Conservation (phyloP, 2,113 vertebrate species). For the Scytalopus superciliaris region DNA sequence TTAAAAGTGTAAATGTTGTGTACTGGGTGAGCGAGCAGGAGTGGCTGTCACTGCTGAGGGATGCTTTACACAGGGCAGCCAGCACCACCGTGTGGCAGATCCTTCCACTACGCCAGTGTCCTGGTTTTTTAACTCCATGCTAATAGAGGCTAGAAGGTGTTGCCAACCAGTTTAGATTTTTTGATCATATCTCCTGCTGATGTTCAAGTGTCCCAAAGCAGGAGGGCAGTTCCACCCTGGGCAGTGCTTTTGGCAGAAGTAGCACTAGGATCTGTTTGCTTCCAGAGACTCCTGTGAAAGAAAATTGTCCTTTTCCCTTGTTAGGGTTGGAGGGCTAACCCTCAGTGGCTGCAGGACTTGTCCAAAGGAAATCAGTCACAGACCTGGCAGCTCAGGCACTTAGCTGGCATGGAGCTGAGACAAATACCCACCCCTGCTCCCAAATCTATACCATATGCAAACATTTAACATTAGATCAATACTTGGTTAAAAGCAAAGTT, state of each 20-base stretch:
- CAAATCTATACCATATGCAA: background rate
- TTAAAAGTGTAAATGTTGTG: accelerated
- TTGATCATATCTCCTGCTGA: background rate
- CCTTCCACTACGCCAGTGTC: background rate
- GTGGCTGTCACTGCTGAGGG: accelerated
- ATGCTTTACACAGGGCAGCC: background rate
- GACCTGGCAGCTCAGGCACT: background rate
- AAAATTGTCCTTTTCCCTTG: accelerated
- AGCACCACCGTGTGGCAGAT: conserved; percentile 37
- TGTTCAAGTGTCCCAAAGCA: background rate
- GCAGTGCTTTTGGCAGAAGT: background rate
- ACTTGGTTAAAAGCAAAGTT: background rate
- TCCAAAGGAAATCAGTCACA: background rate
- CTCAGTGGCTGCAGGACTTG: background rate
- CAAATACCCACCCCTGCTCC: background rate
- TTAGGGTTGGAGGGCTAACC: background rate
- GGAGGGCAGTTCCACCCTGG: background rate
- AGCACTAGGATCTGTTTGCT: background rate
- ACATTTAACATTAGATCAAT: background rate
- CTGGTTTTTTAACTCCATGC: accelerated
- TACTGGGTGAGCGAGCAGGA: accelerated
- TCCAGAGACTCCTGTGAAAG: background rate
- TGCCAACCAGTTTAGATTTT: background rate
- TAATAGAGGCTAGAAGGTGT: background rate
- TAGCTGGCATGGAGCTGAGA: background rate